A percentile compares a stretch with the other conserved stretches of the same genome.
phyloP scores from a whole-genome alignment of 2,797 vertebrate species.

The Acanthis flammea region DNA sequence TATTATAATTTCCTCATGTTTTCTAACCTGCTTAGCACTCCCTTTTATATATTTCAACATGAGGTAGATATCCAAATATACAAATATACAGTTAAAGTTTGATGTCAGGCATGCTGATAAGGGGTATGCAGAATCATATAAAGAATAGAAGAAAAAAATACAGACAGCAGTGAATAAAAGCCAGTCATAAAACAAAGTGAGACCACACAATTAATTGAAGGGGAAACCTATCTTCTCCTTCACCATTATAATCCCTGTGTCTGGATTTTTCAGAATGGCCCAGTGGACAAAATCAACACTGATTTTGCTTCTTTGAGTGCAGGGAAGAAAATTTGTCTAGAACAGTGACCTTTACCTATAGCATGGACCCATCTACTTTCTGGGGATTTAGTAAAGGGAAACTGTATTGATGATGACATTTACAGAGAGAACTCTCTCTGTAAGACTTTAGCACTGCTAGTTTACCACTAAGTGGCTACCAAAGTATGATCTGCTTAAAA shows the following conservation, averaged over 20 bases:
- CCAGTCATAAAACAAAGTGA: not conserved
- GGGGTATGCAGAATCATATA: not conserved
- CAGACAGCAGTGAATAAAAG: not conserved
- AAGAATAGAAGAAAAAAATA: not conserved
- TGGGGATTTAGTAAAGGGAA: not conserved
- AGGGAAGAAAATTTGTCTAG: not conserved
- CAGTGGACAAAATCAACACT: not conserved
- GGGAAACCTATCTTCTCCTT: not conserved
- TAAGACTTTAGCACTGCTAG: not conserved
- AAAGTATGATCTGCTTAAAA: not conserved
- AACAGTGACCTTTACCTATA: not conserved
- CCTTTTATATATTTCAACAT: not conserved
- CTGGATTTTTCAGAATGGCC: not conserved
- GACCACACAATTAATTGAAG: not conserved
- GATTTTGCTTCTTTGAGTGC: not conserved
- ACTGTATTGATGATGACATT: not conserved
- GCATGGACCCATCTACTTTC: not conserved
- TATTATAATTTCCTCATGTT: not conserved
- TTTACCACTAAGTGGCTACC: not conserved
- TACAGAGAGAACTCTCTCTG: not conserved
- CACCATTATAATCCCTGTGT: not conserved
- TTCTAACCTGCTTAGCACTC: not conserved
- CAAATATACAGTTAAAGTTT: not conserved
- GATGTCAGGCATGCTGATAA: not conserved
- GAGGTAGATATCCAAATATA: not conserved